Evolutionary conservation across 2,888 invertebrate species (phyloP), one percentile per base, ranked within the genome.

Genomic region (Notodonta dromedarius): DNA sequence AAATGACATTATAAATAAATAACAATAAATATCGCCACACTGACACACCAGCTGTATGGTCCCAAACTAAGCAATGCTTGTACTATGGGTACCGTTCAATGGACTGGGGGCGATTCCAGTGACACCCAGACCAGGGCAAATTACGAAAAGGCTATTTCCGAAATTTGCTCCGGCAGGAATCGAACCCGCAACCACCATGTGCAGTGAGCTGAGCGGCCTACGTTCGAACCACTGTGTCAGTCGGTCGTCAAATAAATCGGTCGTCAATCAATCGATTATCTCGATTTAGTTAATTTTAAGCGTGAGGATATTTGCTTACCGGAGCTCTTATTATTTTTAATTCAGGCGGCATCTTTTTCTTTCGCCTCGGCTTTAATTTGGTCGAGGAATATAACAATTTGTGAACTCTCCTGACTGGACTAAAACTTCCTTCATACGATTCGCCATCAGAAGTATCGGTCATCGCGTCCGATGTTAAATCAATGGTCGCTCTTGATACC

Each of bases 361-460:
- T 94, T 65, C 91, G 84, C 59, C 90, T 85, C 5, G 89, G 83
- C 69, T 94, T 94, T 40, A 78, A 63, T 78, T 92, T 93, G 5
- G 79, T 74, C 16, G 88, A 80, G 2, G 86, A 82, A 65, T 90
- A 88, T 55, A 94, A 74, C 55, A 93, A 76, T 74, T 90, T 94
- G 59, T 91, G 91, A 4, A 91, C 85, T 76, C 90, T 82, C 76
- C 91, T 85, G 46, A 93, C 80, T 50, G 94, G 93, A 70, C 93
- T 94, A n/a, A 88, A 82, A 66, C 86, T 89, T 63, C 90, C 91
- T 57, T 91, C 93, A 51, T 81, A 85, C 4, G 94, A 91, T 74
- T 95, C 95, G 60, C 94, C 95, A 70, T 96, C 96, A 0, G 94
- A 94, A 11, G 96, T 91, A 77, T 96, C 96, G 4, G 95, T 95